These are phyloP conservation scores for Ctenosaura bakeri DNA, from an alignment of 2,797 vertebrate species.

Conservation along the genomic window DNA sequence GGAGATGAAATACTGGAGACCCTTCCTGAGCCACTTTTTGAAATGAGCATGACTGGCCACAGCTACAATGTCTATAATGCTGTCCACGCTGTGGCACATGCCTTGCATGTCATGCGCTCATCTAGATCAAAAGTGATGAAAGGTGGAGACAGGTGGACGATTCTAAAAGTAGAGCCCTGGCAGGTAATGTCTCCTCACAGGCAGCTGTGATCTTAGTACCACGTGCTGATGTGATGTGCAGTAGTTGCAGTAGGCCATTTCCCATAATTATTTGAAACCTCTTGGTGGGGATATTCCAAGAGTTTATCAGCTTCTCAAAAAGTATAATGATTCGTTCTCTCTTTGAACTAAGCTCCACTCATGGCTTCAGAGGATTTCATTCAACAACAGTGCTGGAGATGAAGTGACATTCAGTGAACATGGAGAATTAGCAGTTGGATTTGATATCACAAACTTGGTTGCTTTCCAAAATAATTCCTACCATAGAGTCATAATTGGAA, in stretches of 20 bases:
- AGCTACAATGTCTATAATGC: constrained; percentile 39
- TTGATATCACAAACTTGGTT: constrained; percentile 28
- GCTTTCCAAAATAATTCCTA: constrained; percentile 27
- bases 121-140: not conserved
- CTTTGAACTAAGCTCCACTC: not conserved
- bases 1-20: not conserved
- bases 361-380: constrained; percentile 1
- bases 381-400: constrained; percentile 28
- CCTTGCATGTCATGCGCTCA: not conserved
- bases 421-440: constrained; percentile 4
- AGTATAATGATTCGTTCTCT: not conserved
- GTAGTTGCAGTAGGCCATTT: not conserved
- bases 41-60: constrained; percentile 6
- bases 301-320: not conserved
- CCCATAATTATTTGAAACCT: not conserved
- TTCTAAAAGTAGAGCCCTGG: not conserved
- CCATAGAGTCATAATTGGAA: not conserved
- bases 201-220: no score
- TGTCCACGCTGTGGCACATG: constrained; percentile 5
- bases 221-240: no score
- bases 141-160: not conserved
- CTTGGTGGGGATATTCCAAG: not conserved
- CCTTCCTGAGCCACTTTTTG: not conserved
- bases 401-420: not conserved
- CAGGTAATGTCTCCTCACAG: not conserved